Conservation (phyloP, 2,888 invertebrate species). For the Coelopa pilipes region DNA sequence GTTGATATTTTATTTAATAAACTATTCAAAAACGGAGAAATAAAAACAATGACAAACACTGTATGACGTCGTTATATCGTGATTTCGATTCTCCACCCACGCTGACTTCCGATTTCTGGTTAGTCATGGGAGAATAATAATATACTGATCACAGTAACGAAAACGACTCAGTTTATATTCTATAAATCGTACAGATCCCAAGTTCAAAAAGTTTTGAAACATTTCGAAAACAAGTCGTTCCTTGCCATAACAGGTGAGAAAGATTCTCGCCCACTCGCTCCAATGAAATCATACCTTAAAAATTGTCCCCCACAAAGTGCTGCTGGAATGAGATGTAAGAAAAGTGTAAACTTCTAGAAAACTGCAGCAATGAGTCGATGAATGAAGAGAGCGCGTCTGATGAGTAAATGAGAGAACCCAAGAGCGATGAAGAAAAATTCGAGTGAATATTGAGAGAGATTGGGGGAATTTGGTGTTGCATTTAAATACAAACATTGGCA, state of each 20-base stretch:
- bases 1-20: background rate
- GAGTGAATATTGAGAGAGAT: too few relatives aligned
- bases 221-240: background rate
- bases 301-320: background rate
- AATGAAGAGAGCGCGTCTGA: too few relatives aligned
- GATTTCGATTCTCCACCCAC: background rate
- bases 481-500: too few relatives aligned
- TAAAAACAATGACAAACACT: too few relatives aligned
- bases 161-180: background rate
- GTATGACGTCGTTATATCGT: background rate
- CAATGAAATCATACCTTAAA: constrained; percentile 13
- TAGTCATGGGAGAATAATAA: constrained; percentile 9
- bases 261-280: background rate
- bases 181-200: background rate
- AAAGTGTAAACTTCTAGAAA: constrained; percentile 2
- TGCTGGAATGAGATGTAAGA: background rate
- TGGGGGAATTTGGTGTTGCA: too few relatives aligned
- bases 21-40: too few relatives aligned
- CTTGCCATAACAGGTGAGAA: constrained; percentile 27
- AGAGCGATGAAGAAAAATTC: too few relatives aligned
- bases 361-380: background rate
- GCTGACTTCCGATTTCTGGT: background rate
- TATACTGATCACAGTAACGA: background rate
- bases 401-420: too few relatives aligned
- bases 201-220: constrained; percentile 11